phyloP scores from a whole-genome alignment of 2,113 vertebrate genomes.

The Taurulus bubalis region DNA sequence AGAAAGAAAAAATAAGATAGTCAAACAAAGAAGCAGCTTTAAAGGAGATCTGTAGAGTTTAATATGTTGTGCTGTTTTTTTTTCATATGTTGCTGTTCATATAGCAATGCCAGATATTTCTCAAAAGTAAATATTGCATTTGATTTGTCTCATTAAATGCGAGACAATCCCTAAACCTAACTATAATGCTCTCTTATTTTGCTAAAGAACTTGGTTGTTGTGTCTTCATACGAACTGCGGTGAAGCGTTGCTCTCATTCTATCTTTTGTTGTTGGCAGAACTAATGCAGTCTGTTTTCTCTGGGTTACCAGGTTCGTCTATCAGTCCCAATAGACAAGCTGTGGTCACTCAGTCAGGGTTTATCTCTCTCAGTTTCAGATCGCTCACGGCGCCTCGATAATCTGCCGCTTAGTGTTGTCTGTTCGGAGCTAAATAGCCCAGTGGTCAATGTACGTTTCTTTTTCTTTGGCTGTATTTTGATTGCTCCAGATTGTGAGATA shows the following conservation, averaged over 20 bases:
- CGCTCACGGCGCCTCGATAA: constrained; percentile 9
- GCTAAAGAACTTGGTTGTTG: not conserved
- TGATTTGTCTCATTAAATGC: no score
- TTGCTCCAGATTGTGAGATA: constrained; percentile 23
- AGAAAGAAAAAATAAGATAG: not conserved
- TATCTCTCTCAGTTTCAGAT: constrained; percentile 24
- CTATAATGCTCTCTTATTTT: not conserved
- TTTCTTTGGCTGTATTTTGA: not conserved
- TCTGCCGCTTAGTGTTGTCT: constrained; percentile 33
- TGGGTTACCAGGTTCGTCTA: constrained; percentile 18
- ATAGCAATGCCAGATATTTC: not conserved
- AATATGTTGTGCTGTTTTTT: constrained; percentile 1
- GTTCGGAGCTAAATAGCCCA: constrained; percentile 25
- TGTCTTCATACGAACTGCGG: constrained; percentile 1
- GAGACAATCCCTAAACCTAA: no score
- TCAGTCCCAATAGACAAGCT: constrained; percentile 15
- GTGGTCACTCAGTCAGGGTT: constrained; percentile 15
- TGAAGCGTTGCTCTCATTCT: constrained; percentile 28
- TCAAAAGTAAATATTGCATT: constrained; percentile 13
- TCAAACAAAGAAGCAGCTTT: not conserved
- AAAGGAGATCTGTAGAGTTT: not conserved
- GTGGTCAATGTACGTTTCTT: not conserved
- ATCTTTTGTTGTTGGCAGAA: constrained; percentile 19
- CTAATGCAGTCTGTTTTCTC: constrained; percentile 13
- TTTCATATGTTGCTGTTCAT: no score